Evolutionary conservation across 2,797 vertebrate species (phyloP).

Genomic region (Craterocephalus amniculus): DNA sequence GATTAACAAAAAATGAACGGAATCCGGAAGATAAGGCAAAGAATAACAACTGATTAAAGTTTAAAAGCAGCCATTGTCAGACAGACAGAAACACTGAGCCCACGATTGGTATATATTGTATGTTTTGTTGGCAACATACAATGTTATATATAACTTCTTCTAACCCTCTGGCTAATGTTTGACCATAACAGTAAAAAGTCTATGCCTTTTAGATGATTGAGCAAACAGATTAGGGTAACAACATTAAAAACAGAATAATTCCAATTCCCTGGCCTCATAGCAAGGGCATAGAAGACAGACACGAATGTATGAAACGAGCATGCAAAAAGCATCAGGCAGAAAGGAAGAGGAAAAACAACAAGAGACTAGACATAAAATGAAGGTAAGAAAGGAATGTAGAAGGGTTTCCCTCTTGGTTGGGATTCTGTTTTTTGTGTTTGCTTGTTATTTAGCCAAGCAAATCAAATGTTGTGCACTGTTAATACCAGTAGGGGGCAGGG

Average conservation of each 20-base stretch:
- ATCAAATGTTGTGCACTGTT: conserved; percentile 14
- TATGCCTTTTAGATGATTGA: conserved; percentile 30
- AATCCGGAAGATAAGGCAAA: background rate
- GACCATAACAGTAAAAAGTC: conserved; percentile 5
- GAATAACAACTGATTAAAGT: background rate
- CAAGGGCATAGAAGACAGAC: conserved; percentile 67
- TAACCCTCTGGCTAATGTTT: background rate
- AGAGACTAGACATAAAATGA: conserved; percentile 12
- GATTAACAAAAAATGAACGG: background rate
- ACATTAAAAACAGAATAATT: conserved; percentile 50
- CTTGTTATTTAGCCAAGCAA: background rate
- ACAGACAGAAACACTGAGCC: background rate
- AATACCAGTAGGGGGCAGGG: conserved; percentile 3
- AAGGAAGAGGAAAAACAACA: conserved; percentile 9
- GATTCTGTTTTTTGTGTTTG: conserved; percentile 1
- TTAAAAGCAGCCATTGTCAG: background rate
- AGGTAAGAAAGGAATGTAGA: background rate
- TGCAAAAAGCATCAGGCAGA: conserved; percentile 39
- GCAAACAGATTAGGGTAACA: conserved; percentile 30
- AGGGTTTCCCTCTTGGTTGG: background rate
- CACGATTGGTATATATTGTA: background rate
- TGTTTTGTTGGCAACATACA: too few species aligned
- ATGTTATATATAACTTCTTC: too few species aligned
- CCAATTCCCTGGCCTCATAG: conserved; percentile 59
- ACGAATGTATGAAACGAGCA: conserved; percentile 33